Percentiles rank a stretch among this genome's conserved stretches.
These are phyloP conservation scores for Drosophila paramelanica DNA, from an alignment of 2,888 invertebrate genomes.

Conservation along the genomic window DNA sequence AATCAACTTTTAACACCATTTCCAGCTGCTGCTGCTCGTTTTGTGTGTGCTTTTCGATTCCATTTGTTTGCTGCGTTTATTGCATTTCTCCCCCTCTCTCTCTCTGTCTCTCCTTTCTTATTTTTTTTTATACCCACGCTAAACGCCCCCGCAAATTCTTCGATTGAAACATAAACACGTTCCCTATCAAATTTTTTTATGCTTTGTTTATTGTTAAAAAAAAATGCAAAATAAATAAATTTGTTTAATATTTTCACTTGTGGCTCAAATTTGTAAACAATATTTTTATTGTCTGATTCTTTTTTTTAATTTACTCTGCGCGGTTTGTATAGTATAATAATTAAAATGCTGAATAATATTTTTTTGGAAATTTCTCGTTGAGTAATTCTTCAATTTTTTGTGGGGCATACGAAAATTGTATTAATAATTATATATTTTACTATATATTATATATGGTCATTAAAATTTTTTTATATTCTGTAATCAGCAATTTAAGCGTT, in stretches of 20 bases:
- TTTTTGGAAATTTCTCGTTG: slow-evolving; percentile 13
- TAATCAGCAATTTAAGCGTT: slow-evolving; percentile 19
- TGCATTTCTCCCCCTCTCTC: slow-evolving; percentile 10
- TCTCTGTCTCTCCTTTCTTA: not conserved
- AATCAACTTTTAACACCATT: slow-evolving; percentile 60
- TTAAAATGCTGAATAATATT: slow-evolving; percentile 5
- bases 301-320: slow-evolving; percentile 21
- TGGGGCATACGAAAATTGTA: not conserved
- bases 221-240: slow-evolving; percentile 8
- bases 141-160: slow-evolving; percentile 66
- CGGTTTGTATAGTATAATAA: slow-evolving; percentile 11
- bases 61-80: slow-evolving; percentile 45
- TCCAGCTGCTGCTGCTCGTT: slow-evolving; percentile 48
- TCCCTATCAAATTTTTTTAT: slow-evolving; percentile 47
- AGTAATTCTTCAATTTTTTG: not conserved
- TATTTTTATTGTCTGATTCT: slow-evolving; percentile 19
- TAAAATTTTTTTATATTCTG: slow-evolving; percentile 13
- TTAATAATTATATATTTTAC: not conserved
- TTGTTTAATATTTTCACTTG: slow-evolving; percentile 27
- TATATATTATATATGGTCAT: slow-evolving; percentile 6
- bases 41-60: slow-evolving; percentile 11
- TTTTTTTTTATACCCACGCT: slow-evolving; percentile 57
- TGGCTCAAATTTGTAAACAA: slow-evolving; percentile 19
- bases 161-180: slow-evolving; percentile 17
- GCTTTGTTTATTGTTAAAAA: slow-evolving; percentile 15